Base-by-base conservation (phyloP, 2,797 vertebrate genomes). In the Tangara arthus region DNA sequence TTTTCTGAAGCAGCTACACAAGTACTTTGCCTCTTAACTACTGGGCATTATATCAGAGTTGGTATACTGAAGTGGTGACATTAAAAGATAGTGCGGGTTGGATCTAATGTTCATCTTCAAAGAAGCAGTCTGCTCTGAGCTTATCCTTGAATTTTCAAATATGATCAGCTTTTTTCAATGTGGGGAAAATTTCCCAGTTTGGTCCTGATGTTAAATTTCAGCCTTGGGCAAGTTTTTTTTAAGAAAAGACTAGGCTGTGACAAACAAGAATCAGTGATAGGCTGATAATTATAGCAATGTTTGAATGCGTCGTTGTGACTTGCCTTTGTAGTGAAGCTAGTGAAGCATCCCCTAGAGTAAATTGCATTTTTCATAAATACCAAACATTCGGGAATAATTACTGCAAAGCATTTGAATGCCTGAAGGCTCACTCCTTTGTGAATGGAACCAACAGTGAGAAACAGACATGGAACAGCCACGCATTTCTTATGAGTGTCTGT, bases 281-380 rank as follows among this genome's bases (percentile, higher is more conserved):
- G 41, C 55, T 86, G 84, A 71, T 92, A 95, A 95, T 96, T 95
- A 86, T 75, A 96, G 90, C 59, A 60, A 52, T 93, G 82, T 78
- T 91, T 94, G 69, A 93, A 82, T 56, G 72, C 75, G 52, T 69
- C 92, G 42, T 89, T 91, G 57, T 76, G 47, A 53, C 52, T 76
- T 92, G 75, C 35, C 39, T 97, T 91, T 95, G 73, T 91, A 90
- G 82, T 56, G 71, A 95, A 90, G 83, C 59, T 84, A 79, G 41
- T 53, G 39, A 96, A 95, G 57, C 66, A 86, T 69, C 28, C 92
- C 73, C 76, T 42, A 44, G 77, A 96, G 94, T 87, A 86, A 95
- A 89, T 61, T 94, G 39, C 93, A 88, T 94, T 95, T 96, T 96
- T 93, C 69, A 88, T 88, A 92, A 96, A 93, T 92, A 89, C 37